phyloP scores from a whole-genome alignment of 2,113 vertebrate genomes.

The Himantopus leucocephalus region DNA sequence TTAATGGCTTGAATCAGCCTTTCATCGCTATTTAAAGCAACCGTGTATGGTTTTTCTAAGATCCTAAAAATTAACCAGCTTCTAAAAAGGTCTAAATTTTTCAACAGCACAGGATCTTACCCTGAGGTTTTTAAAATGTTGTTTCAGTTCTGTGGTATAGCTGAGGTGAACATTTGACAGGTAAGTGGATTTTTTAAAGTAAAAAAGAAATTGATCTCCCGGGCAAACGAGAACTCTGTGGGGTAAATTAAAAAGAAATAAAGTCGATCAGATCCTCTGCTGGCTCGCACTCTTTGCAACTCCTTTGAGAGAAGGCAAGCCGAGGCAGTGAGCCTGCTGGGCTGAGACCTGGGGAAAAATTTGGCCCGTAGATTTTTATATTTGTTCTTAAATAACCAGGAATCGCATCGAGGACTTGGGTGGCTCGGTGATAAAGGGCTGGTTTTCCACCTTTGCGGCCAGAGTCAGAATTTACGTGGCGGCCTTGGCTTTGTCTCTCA shows the following conservation, averaged over 20 bases:
- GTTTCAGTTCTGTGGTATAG: conserved; percentile 19
- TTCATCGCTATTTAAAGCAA: conserved; percentile 79
- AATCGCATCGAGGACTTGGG: neutral
- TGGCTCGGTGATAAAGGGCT: neutral
- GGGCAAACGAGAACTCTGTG: neutral
- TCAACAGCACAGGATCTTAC: neutral
- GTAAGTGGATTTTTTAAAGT: conserved; percentile 26
- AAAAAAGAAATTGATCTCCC: neutral
- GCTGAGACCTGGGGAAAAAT: neutral
- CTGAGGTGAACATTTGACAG: neutral
- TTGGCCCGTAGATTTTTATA: neutral
- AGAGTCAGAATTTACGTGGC: neutral
- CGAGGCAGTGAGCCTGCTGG: neutral
- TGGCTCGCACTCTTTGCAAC: neutral
- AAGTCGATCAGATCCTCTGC: neutral
- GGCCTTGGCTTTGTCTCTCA: neutral
- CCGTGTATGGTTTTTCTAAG: conserved; percentile 58
- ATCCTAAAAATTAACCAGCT: conserved; percentile 76
- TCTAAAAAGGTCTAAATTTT: conserved; percentile 55
- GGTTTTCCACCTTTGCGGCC: neutral
- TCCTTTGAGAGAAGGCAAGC: neutral
- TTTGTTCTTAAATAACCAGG: neutral
- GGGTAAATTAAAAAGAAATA: neutral
- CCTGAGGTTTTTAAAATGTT: conserved; percentile 36
- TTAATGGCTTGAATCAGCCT: conserved; percentile 79